Evolutionary conservation across 1,140 invertebrate species (phyloP).

Genomic region (Papilio polytes): DNA sequence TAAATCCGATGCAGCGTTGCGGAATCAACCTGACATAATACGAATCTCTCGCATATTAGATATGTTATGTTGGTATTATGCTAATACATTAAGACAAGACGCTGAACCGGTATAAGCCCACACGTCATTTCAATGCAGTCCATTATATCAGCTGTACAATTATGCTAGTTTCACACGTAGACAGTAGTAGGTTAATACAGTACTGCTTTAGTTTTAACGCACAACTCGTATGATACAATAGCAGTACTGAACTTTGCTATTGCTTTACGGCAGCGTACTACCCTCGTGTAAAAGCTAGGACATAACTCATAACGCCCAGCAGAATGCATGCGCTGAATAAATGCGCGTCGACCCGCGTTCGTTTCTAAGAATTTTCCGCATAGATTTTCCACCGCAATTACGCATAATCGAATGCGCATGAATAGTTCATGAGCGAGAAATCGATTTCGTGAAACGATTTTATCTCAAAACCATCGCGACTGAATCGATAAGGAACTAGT

Average conservation of each 20-base stretch:
- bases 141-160: constrained; percentile 35
- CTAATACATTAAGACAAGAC: constrained; percentile 3
- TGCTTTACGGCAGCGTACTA: neutral
- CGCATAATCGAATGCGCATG: constrained; percentile 40
- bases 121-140: constrained; percentile 21
- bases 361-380: constrained; percentile 37
- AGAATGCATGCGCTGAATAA: neutral
- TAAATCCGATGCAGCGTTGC: constrained; percentile 22
- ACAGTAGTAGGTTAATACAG: neutral
- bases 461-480: constrained; percentile 24
- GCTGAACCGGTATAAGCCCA: constrained; percentile 20
- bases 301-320: constrained; percentile 33
- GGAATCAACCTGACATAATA: constrained; percentile 22
- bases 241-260: neutral
- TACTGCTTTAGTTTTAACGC: too few species aligned
- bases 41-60: neutral
- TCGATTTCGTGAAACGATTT: constrained; percentile 40
- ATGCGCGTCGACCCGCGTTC: neutral
- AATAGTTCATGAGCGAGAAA: constrained; percentile 39
- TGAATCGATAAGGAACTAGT: neutral
- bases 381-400: constrained; percentile 40
- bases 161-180: constrained; percentile 13
- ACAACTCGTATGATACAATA: neutral
- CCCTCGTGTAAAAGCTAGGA: neutral
- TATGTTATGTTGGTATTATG: constrained; percentile 5